Evolutionary conservation across 2,888 invertebrate genomes (phyloP), one percentile per base, ranked within the genome.

Genomic region (Pandemis corylana): DNA sequence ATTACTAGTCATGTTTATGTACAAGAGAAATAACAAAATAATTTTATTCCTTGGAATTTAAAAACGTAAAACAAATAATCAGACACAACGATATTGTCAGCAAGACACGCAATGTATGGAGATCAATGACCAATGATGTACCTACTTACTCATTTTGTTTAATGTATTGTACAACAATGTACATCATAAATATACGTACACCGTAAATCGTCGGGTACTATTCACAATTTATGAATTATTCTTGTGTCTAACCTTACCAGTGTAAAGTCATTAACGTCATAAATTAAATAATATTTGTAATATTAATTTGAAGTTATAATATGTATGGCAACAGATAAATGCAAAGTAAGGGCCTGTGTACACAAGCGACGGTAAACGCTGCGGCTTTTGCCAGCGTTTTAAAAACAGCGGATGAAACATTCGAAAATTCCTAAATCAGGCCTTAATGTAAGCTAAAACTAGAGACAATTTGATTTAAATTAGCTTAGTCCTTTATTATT

Each of bases 321-420:
- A 71, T 42, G 76, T 84, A 83, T 83, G 83, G 84, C 82, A 84
- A 81, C 82, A 80, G 64, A 77, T 82, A 83, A 83, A 83, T 84
- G 82, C 84, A 83, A 76, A 71, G 68, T 78, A 74, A 78, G 77
- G 77, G 76, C 79, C 62, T 64, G 71, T 73, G 72, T 68, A 63
- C 67, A 56, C 62, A 28, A 56, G 36, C 49, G 41, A 49, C 56
- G 61, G 62, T 67, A 70, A 74, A 13, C 64, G 73, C 74, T 61
- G 75, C 75, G 66, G 67, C 67, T 71, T 67, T 0, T 41, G 9
- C 7, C 42, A 46, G 42, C 69, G 56, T 69, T 15, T 65, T 46
- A 65, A 10, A n/a, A 51, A 51, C 49, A 53, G 67, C 71, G 56
- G 68, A 61, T 68, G 15, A 59, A 74, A 61, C 59, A 42, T 36